Base-by-base conservation (phyloP, 1,140 invertebrate species). In the Aporrectodea caliginosa region DNA sequence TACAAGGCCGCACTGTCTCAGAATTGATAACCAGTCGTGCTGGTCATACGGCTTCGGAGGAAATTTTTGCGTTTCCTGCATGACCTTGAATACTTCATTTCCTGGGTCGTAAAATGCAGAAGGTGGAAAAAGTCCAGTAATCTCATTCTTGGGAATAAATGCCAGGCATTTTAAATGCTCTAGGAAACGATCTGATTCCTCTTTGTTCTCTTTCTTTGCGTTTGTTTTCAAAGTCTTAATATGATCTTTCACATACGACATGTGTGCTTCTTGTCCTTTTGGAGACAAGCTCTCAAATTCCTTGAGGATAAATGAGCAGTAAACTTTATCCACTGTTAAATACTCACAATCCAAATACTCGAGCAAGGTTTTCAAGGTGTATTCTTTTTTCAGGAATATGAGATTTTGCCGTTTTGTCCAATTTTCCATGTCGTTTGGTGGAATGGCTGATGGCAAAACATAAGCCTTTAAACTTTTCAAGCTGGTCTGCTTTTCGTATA, bases 1-100 rank as follows among this genome's bases (percentile, higher is more conserved):
- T 16, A 75, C 78, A 27, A 84, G 79, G 1, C 83, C 84, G 68
- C 74, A 58, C 22, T 79, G 69, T 27, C 16, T 1, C 16, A 85
- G 68, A 58, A 83, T 78, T 14, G 22, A n/a, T 22, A 71, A 16
- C 77, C 80, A 82, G 32, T 75, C 72, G 0, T 0, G 1, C 1
- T 75, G 6, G 33, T 43, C 33, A 16, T 79, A 82, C 29, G 69
- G 69, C 33, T 70, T 33, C 22, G 80, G 79, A 14, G 79, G 80
- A 72, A 84, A 82, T 1, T 80, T 70, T 0, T 32, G 1, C 2
- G 77, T 68, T 29, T 70, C 31, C 30, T 58, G 70, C 82, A 85
- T 83, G 14, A 35, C 30, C 33, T 35, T 73, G 72, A 84, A 82
- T 0, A 85, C 1, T 31, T 76, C 30, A 72, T 82, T 75, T 16